phyloP scores from a whole-genome alignment of 2,113 vertebrate species.

The Phocoena sinus region DNA sequence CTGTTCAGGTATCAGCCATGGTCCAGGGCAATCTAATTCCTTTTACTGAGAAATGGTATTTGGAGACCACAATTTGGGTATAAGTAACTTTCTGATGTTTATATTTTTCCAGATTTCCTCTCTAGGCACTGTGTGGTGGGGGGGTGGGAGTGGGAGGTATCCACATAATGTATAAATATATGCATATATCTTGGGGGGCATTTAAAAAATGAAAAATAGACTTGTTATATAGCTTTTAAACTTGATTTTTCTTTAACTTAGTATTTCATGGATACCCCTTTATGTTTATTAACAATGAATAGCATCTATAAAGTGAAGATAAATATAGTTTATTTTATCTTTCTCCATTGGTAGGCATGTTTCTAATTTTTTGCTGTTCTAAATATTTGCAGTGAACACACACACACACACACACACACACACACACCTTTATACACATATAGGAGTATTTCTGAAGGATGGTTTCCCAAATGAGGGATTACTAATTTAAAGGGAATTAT shows the following conservation, averaged over 20 bases:
- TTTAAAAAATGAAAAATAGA: neutral
- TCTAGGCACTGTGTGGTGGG: neutral
- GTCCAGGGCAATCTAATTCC: neutral
- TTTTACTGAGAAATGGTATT: neutral
- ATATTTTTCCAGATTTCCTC: neutral
- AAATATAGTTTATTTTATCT: neutral
- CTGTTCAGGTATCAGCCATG: neutral
- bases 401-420: neutral
- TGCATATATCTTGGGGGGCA: neutral
- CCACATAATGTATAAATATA: neutral
- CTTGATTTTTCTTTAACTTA: neutral
- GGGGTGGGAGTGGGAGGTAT: neutral
- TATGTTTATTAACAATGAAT: neutral
- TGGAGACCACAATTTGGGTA: neutral
- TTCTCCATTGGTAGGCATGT: neutral
- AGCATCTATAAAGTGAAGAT: neutral
- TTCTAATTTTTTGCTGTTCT: neutral
- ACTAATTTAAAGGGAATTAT: neutral
- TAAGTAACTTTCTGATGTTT: neutral
- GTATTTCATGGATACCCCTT: neutral
- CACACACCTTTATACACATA: neutral
- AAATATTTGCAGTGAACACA: neutral
- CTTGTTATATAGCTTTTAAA: neutral
- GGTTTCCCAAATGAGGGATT: neutral
- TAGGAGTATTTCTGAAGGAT: neutral